phyloP scores from a whole-genome alignment of 2,113 vertebrate genomes.

The Chaenocephalus aceratus region DNA sequence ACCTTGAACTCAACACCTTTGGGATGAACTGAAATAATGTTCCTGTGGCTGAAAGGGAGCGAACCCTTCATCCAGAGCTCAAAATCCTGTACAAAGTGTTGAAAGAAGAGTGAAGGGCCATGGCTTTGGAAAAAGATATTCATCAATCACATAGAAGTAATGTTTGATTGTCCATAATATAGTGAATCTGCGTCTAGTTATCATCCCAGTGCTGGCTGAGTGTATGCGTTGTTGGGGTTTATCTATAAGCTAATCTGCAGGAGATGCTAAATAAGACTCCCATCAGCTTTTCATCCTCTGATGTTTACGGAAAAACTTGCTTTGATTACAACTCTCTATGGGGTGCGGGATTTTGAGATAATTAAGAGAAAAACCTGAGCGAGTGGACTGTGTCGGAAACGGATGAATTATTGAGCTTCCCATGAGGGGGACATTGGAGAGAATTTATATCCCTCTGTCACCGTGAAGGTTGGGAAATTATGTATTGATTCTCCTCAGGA shows the following conservation, averaged over 20 bases:
- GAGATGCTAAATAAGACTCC: background rate
- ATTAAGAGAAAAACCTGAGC: conserved; percentile 41
- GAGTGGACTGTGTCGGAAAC: conserved; percentile 6
- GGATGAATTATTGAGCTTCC: conserved; percentile 52
- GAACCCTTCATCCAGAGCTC: background rate
- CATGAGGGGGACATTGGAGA: conserved; percentile 22
- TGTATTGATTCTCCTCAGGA: conserved; percentile 61
- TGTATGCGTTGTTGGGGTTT: background rate
- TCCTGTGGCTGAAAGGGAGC: background rate
- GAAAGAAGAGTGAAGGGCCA: background rate
- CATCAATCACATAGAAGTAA: background rate
- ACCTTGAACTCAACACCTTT: background rate
- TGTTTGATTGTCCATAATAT: background rate
- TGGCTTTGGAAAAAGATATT: background rate
- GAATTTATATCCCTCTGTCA: conserved; percentile 51
- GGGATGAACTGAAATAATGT: background rate
- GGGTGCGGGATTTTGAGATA: conserved; percentile 34
- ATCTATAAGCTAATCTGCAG: background rate
- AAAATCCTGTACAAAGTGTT: no score
- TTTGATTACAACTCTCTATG: background rate
- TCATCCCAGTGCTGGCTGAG: background rate
- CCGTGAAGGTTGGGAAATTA: conserved; percentile 63
- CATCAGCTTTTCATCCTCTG: background rate
- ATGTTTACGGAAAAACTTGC: background rate
- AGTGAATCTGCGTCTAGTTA: background rate